Evolutionary conservation across 2,797 vertebrate species (phyloP).

Genomic region (Poeciliopsis presidionis): DNA sequence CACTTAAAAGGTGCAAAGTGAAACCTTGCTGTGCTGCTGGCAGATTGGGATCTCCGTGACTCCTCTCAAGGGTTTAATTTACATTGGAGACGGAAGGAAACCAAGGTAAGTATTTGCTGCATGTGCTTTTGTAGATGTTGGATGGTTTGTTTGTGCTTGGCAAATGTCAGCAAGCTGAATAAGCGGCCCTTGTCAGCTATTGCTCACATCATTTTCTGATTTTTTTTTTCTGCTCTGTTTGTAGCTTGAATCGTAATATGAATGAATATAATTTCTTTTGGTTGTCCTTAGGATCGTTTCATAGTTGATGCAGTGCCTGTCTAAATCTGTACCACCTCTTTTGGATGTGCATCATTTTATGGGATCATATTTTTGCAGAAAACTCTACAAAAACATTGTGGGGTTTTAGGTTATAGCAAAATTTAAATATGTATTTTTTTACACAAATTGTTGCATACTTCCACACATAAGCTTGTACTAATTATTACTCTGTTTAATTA

Average conservation of each 20-base stretch:
- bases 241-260: constrained; percentile 1
- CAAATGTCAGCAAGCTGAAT: constrained; percentile 56
- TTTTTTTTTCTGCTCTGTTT: constrained; percentile 20
- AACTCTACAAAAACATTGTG: background rate
- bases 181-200: constrained; percentile 27
- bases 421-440: background rate
- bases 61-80: constrained; percentile 42
- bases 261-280: constrained; percentile 4
- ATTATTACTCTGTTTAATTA: background rate
- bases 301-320: background rate
- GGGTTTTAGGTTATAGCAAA: background rate
- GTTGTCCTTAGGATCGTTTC: background rate
- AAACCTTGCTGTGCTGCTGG: constrained; percentile 25
- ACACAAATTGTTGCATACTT: background rate
- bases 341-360: background rate
- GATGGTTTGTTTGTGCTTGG: constrained; percentile 40
- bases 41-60: constrained; percentile 26
- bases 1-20: constrained; percentile 16
- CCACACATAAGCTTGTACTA: background rate
- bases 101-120: constrained; percentile 30
- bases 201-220: constrained; percentile 24
- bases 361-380: background rate
- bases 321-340: background rate
- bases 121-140: constrained; percentile 32
- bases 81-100: constrained; percentile 26